Evolutionary conservation across 1,140 invertebrate genomes (phyloP), one percentile per base, ranked within the genome.

Genomic region (Lucilia cuprina): DNA sequence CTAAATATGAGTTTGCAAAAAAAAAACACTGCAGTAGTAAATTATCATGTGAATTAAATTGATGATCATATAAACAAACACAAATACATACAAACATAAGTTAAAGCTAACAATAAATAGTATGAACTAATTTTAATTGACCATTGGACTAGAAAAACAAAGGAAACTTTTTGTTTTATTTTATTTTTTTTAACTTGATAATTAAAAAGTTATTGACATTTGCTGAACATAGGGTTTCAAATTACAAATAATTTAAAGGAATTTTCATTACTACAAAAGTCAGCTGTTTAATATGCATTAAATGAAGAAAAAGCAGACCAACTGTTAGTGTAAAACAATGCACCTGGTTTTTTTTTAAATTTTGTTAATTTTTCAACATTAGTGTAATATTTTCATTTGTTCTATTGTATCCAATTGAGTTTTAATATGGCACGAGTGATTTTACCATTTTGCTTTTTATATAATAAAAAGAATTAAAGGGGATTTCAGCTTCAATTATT

Each of bases 1-100:
- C 7, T 3, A 41, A 41, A 41, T 41, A 41, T 41, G 41, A 41
- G 5, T 41, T 7, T 41, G 41, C 41, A 41, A 41, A 41, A 41
- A 41, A 41, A 8, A 41, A 10, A 41, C 5, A 10, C 7, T 41
- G 41, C 41, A 41, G 41, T 41, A 41, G 41, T 41, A 41, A 41
- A n/a, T 14, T 17, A 60, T 70, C 65, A 70, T 70, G 65, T 70
- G 65, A 70, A 70, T 70, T n/a, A n/a, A n/a, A n/a, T n/a, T n/a
- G 41, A 41, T 10, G 41, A 41, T 41, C 41, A 5, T 19, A 70
- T 25, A 70, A 30, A 30, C 25, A 30, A 30, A 70, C 17, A 25
- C 21, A 70, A 25, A 70, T 5, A 70, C 17, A 70, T n/a, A n/a
- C n/a, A n/a, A n/a, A n/a, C 19, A 60, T 17, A 60, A n/a, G 14